These are phyloP conservation scores for Trogon melanurus DNA, from an alignment of 2,113 vertebrate species.

Conservation along the genomic window DNA sequence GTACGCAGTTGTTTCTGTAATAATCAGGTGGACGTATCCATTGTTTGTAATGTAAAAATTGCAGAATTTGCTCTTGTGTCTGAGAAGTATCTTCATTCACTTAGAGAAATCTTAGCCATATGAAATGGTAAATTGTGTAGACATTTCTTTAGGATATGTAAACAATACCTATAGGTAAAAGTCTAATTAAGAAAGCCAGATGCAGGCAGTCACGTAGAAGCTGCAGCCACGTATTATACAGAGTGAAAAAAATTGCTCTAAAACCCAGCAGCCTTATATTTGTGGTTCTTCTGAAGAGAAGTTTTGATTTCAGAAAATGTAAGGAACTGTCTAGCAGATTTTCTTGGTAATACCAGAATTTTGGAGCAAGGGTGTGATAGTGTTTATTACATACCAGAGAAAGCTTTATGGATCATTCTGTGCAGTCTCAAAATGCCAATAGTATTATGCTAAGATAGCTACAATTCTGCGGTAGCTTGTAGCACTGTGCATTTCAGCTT, in stretches of 20 bases:
- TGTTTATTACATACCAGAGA: neutral
- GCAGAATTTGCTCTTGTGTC: neutral
- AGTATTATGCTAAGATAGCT: neutral
- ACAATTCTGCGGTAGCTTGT: neutral
- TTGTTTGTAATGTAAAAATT: neutral
- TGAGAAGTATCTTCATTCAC: neutral
- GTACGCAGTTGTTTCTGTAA: neutral
- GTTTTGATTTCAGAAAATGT: neutral
- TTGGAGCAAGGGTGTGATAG: neutral
- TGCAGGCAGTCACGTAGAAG: neutral
- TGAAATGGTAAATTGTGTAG: neutral
- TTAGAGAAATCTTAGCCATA: neutral
- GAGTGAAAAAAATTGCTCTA: neutral
- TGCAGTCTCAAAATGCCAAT: neutral
- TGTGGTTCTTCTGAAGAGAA: neutral
- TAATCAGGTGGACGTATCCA: neutral
- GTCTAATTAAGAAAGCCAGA: neutral
- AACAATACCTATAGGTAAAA: neutral
- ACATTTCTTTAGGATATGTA: neutral
- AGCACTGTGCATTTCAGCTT: neutral
- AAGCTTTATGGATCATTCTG: neutral
- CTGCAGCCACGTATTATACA: neutral
- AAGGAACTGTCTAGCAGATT: neutral
- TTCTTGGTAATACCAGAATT: neutral
- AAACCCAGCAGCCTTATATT: neutral